Conservation (phyloP, 2,113 vertebrate species). For the Nibea coibor region DNA sequence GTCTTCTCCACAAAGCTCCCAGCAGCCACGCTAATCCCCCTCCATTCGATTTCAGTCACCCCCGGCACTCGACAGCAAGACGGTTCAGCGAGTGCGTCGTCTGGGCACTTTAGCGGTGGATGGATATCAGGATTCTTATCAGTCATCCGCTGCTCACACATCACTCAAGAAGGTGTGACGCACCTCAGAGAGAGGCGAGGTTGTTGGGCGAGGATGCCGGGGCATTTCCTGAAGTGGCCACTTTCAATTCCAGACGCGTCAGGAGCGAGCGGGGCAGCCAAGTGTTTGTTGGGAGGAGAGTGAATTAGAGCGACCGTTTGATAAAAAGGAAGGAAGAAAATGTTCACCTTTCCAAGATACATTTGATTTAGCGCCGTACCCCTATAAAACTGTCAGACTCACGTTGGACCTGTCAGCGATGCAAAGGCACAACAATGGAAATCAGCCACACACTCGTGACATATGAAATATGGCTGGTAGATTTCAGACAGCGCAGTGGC, state of each 20-base stretch:
- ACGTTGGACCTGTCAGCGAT: no score
- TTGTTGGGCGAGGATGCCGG: slow-evolving; percentile 7
- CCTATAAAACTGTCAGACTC: not conserved
- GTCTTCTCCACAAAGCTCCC: slow-evolving; percentile 43
- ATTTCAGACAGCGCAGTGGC: not conserved
- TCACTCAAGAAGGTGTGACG: slow-evolving; percentile 19
- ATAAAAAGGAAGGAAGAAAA: not conserved
- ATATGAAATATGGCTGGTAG: not conserved
- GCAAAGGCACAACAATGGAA: no score
- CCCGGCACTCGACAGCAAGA: slow-evolving; percentile 10
- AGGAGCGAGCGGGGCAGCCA: not conserved
- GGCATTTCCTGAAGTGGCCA: slow-evolving; percentile 39
- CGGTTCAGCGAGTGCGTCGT: slow-evolving; percentile 36
- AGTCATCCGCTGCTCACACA: slow-evolving; percentile 38
- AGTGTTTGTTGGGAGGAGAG: slow-evolving; percentile 24
- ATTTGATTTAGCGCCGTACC: not conserved
- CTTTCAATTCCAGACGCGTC: slow-evolving; percentile 50
- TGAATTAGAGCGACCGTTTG: slow-evolving; percentile 18
- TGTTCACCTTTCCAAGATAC: not conserved
- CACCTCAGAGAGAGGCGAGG: slow-evolving; percentile 23
- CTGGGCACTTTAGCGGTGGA: slow-evolving; percentile 35
- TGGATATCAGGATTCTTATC: slow-evolving; percentile 57
- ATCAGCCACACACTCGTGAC: not conserved
- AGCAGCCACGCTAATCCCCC: slow-evolving; percentile 62
- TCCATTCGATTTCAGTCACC: slow-evolving; percentile 41